Evolutionary conservation across 2,888 invertebrate genomes (phyloP).

Genomic region (Cecidostiba fungosa): DNA sequence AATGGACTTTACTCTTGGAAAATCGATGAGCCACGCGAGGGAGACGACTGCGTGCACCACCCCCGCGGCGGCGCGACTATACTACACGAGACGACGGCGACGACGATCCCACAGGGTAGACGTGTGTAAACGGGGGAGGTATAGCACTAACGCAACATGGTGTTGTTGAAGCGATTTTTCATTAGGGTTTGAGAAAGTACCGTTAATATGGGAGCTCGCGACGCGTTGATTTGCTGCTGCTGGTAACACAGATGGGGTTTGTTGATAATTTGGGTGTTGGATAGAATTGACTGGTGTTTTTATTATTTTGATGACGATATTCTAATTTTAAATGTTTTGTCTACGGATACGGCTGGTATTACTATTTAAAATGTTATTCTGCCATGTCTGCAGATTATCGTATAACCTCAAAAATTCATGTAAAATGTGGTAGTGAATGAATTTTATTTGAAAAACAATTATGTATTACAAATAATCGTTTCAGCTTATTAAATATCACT

Average conservation of each 20-base stretch:
- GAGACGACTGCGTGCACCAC: not conserved
- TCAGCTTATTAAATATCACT: not conserved
- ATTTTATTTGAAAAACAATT: not conserved
- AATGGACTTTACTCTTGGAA: conserved; percentile 64
- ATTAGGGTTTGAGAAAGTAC: not conserved
- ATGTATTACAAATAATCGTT: not conserved
- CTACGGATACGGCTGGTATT: too few species aligned
- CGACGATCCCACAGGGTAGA: not conserved
- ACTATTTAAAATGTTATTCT: too few species aligned
- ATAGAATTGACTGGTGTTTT: too few species aligned
- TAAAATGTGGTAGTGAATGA: not conserved
- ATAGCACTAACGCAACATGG: not conserved
- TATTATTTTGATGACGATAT: too few species aligned
- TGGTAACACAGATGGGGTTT: not conserved
- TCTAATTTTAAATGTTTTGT: too few species aligned
- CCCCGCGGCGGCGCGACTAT: not conserved
- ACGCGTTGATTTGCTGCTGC: not conserved
- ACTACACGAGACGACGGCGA: not conserved
- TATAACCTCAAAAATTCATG: too few species aligned
- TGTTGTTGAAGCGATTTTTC: not conserved
- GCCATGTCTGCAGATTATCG: too few species aligned
- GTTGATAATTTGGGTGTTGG: too few species aligned
- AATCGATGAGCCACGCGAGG: conserved; percentile 54
- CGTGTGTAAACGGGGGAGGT: not conserved
- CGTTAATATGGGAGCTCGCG: not conserved